Base-by-base conservation (phyloP, 2,888 invertebrate genomes). In the Agapetus fuscipes region DNA sequence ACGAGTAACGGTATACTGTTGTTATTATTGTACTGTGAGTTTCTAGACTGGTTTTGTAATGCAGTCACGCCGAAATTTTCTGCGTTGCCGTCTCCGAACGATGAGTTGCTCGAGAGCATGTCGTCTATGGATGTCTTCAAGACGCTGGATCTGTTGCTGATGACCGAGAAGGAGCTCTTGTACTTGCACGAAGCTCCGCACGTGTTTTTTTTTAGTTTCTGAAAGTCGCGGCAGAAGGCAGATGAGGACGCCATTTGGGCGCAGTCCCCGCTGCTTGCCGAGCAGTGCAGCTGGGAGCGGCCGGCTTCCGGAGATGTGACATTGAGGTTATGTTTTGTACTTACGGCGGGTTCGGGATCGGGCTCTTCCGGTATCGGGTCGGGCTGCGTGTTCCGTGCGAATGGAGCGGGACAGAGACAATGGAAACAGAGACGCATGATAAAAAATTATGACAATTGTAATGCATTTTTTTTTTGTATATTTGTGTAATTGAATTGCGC, bases 281-380 rank as follows among this genome's bases (percentile, higher is more conserved):
- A 20, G 9, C n/a, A n/a, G n/a, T n/a, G n/a, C n/a, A n/a, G n/a
- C n/a, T n/a, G n/a, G n/a, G n/a, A n/a, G n/a, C n/a, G n/a, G n/a
- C n/a, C n/a, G n/a, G n/a, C n/a, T n/a, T n/a, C n/a, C n/a, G n/a
- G n/a, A n/a, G n/a, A n/a, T n/a, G n/a, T n/a, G n/a, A n/a, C n/a
- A n/a, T n/a, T n/a, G n/a, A n/a, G n/a, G n/a, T n/a, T n/a, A n/a
- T n/a, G n/a, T n/a, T n/a, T 43, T 39, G 54, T 65, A 65, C 65
- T 65, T 64, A 65, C 65, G 60, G 62, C 60, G 39, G 46, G 49
- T 45, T 52, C 50, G 20, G 52, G 5, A 6, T 44, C 34, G 54
- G 20, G 45, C 32, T 60, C 56, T n/a, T n/a, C n/a, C n/a, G n/a
- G n/a, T n/a, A n/a, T n/a, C n/a, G n/a, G n/a, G n/a, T 56, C 57